Percentiles rank a stretch among this genome's conserved stretches.
phyloP scores from a whole-genome alignment of 2,888 invertebrate species.

The Acleris literana region DNA sequence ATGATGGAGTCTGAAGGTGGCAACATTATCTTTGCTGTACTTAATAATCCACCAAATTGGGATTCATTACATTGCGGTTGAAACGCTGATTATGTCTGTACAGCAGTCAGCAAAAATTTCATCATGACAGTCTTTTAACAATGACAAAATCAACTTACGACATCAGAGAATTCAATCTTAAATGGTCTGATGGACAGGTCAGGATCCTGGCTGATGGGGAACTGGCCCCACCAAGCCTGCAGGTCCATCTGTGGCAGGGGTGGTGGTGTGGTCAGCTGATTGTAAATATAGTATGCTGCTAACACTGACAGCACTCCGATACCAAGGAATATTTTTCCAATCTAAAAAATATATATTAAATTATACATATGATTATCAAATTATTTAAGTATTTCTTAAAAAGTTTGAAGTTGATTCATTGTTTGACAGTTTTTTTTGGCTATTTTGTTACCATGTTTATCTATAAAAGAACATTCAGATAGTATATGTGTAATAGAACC shows the following conservation, averaged over 20 bases:
- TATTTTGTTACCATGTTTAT: too few relatives aligned
- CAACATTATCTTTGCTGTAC: too few relatives aligned
- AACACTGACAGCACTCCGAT: conserved; percentile 41
- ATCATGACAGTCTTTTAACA: neutral
- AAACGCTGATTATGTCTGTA: too few relatives aligned
- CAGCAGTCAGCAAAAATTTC: neutral
- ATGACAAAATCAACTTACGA: conserved; percentile 67
- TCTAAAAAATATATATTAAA: conserved; percentile 43
- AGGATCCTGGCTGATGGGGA: conserved; percentile 65
- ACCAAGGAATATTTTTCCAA: conserved; percentile 42
- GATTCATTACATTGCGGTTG: too few relatives aligned
- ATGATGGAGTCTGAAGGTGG: too few relatives aligned
- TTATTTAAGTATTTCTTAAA: too few relatives aligned
- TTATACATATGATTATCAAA: too few relatives aligned
- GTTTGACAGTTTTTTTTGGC: too few relatives aligned
- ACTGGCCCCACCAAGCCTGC: conserved; percentile 85
- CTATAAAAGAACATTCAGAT: too few relatives aligned
- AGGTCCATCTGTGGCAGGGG: conserved; percentile 56
- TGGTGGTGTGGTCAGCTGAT: conserved; percentile 44
- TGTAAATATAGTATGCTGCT: conserved; percentile 47
- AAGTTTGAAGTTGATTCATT: too few relatives aligned
- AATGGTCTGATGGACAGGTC: conserved; percentile 84
- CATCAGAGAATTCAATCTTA: conserved; percentile 83
- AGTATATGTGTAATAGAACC: too few relatives aligned
- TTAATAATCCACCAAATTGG: too few relatives aligned